These are phyloP conservation scores for Zhengitettix transpicula DNA, from an alignment of 2,888 invertebrate species.

Conservation along the genomic window DNA sequence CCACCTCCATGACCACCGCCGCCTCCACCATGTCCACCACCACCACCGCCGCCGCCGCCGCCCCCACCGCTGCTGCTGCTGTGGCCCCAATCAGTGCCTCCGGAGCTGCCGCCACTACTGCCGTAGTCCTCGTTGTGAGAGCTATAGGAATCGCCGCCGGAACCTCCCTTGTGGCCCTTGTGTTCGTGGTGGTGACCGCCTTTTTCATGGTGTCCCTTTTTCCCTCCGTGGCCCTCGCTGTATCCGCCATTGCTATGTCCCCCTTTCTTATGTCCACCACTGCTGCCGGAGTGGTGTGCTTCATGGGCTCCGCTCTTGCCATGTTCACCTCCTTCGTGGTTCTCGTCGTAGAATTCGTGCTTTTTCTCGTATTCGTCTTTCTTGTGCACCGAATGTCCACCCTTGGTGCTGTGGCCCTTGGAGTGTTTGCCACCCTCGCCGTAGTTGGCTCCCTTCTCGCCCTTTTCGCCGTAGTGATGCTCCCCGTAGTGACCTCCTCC, in stretches of 20 bases:
- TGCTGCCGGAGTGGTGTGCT: constrained; percentile 39
- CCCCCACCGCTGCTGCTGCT: background rate
- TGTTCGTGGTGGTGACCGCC: too few relatives aligned
- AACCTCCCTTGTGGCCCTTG: background rate
- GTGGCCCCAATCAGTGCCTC: background rate
- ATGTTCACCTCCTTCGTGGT: constrained; percentile 22
- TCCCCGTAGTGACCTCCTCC: too few relatives aligned
- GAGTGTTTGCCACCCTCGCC: constrained; percentile 43
- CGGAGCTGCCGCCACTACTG: background rate
- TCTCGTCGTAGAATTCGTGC: too few relatives aligned
- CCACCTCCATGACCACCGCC: background rate
- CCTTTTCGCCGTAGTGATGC: too few relatives aligned
- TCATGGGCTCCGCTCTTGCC: constrained; percentile 40
- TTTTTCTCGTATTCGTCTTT: too few relatives aligned
- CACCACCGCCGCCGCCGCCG: background rate
- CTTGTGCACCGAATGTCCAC: constrained; percentile 40
- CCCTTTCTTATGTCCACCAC: constrained; percentile 10
- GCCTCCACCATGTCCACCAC: background rate
- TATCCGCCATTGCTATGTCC: too few relatives aligned
- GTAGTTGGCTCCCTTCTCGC: too few relatives aligned
- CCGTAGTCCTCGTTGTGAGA: background rate
- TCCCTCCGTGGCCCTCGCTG: too few relatives aligned
- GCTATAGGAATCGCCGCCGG: background rate
- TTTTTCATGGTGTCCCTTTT: too few relatives aligned
- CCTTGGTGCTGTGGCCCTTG: constrained; percentile 58